Evolutionary conservation across 2,113 vertebrate species (phyloP).

Genomic region (Lepidothrix coronata): DNA sequence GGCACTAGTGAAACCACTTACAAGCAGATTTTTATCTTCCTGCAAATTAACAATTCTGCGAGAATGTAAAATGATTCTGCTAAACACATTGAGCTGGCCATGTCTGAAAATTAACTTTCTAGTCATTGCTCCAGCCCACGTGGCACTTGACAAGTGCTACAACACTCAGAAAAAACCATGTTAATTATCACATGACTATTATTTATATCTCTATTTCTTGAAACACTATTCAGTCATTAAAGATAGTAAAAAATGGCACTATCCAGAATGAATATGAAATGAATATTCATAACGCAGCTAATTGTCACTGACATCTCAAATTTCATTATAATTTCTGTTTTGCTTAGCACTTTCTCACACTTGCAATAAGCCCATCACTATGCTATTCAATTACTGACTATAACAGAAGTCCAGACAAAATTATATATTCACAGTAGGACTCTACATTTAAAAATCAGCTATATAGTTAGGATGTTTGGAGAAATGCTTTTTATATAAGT

Average conservation of each 20-base stretch:
- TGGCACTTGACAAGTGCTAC: conserved; percentile 36
- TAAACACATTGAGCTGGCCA: conserved; percentile 6
- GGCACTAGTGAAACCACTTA: background rate
- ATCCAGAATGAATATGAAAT: conserved; percentile 41
- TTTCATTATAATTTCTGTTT: conserved; percentile 68
- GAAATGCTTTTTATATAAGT: background rate
- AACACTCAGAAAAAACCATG: background rate
- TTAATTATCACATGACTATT: conserved; percentile 58
- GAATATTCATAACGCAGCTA: conserved; percentile 57
- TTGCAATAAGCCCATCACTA: conserved; percentile 4
- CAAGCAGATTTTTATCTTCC: conserved; percentile 44
- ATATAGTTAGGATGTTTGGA: background rate
- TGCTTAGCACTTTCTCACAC: conserved; percentile 38
- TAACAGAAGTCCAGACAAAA: conserved; percentile 4
- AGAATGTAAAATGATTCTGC: conserved; percentile 22
- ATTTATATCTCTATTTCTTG: conserved; percentile 52
- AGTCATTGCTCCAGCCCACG: conserved; percentile 28
- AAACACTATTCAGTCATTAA: conserved; percentile 40
- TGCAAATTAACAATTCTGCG: conserved; percentile 20
- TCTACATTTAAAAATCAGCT: background rate
- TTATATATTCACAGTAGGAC: background rate
- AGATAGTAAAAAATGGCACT: conserved; percentile 44
- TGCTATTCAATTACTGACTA: background rate
- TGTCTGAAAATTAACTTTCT: conserved; percentile 43
- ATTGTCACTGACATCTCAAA: conserved; percentile 60